Evolutionary conservation across 2,797 vertebrate genomes (phyloP).

Genomic region (Melanotaenia nigrans): DNA sequence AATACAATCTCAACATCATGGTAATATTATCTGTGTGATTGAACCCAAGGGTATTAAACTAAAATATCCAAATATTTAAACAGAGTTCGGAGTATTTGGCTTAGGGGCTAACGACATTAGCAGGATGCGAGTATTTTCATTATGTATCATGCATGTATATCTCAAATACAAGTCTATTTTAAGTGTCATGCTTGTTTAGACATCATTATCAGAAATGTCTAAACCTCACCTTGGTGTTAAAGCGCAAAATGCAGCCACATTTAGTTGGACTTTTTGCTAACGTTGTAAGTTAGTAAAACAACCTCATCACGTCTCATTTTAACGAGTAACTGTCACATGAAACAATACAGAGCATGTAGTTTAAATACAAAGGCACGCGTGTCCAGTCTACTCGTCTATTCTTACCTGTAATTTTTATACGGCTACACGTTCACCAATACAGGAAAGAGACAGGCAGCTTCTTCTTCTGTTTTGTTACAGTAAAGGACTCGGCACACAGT

Average conservation of each 20-base stretch:
- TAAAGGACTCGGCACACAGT: background rate
- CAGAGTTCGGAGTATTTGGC: background rate
- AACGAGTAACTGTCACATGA: background rate
- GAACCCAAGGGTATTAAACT: background rate
- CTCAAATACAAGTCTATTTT: background rate
- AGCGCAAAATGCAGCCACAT: constrained; percentile 3
- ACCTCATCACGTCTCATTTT: background rate
- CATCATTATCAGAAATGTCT: background rate
- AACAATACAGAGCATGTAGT: background rate
- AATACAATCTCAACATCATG: fast-evolving
- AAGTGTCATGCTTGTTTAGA: background rate
- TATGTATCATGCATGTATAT: background rate
- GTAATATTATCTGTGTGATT: fast-evolving
- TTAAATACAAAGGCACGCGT: fast-evolving
- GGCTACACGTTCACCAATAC: constrained; percentile 9
- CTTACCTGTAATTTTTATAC: constrained; percentile 64
- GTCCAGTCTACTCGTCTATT: background rate
- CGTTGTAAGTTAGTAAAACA: constrained; percentile 34
- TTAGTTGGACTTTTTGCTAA: constrained; percentile 9
- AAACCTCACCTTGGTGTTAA: background rate
- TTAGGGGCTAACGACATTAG: constrained; percentile 19
- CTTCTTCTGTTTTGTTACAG: constrained; percentile 12
- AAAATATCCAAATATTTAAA: background rate
- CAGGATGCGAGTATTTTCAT: background rate
- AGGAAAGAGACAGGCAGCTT: constrained; percentile 13